Evolutionary conservation across 1,140 invertebrate genomes (phyloP), one percentile per base, ranked within the genome.

Genomic region (Cydia splendana): DNA sequence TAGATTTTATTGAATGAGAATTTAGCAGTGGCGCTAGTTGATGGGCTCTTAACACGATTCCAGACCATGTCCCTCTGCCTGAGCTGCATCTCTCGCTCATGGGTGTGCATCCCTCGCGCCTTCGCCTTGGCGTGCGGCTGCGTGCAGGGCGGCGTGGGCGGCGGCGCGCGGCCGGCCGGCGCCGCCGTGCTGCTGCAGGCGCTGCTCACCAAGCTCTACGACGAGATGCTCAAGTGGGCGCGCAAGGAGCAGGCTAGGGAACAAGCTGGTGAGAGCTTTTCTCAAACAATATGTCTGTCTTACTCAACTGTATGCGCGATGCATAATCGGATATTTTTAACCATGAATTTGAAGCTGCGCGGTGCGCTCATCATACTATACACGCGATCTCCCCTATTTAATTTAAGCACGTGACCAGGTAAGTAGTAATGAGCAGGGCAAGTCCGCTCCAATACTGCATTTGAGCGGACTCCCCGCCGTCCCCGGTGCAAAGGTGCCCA

Each of bases 131-230:
- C 95, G 0, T 91, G 94, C 0, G 83, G 0, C 86, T 97, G 34
- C 94, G 96, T 81, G 94, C 95, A 24, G 94, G 95, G 4, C 88
- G 97, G 12, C 96, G 3, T 2, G 1, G 6, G 57, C 20, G 18
- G 18, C 0, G 20, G 95, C 20, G 18, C 20, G 7, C 9, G 95
- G 18, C 96, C 94, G 4, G 93, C 96, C 0, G 95, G 95, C 1
- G 95, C 95, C 12, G 96, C 96, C 0, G 94, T 96, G 3, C 80
- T 97, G 1, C 84, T 97, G 15, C 96, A 97, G 88, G 94, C 96
- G 78, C 87, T 95, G 65, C 91, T 95, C 9, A 95, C 94, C 24
- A 91, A 94, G 2, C 82, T 95, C 0, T 96, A 96, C 79, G 94
- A 95, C 42, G 94, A 95, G 77, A 82, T 95, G 3, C 87, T 95